Evolutionary conservation across 2,113 vertebrate species (phyloP).

Genomic region (Camelus bactrianus): DNA sequence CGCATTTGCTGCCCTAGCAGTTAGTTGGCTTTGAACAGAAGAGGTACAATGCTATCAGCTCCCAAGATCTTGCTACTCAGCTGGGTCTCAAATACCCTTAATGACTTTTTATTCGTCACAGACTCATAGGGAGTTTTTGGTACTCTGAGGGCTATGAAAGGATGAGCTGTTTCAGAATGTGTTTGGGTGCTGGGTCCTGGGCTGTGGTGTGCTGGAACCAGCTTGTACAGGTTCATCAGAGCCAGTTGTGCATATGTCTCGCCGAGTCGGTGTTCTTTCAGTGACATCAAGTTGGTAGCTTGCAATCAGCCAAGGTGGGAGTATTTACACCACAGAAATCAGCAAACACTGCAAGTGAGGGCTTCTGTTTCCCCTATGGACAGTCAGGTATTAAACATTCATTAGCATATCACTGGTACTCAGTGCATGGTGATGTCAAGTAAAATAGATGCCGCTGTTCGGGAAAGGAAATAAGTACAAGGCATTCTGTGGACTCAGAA

Average conservation of each 20-base stretch:
- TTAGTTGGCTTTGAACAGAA: slow-evolving; percentile 32
- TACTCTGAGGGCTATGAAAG: slow-evolving; percentile 20
- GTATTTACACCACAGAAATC: slow-evolving; percentile 38
- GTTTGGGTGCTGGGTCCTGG: not conserved
- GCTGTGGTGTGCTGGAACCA: not conserved
- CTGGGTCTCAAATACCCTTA: not conserved
- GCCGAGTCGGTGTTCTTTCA: not conserved
- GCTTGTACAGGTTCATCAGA: not conserved
- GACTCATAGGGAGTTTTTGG: not conserved
- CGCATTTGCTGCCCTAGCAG: not conserved
- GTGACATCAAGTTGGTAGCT: not conserved
- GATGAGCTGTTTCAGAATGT: not conserved
- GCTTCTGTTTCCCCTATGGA: not conserved
- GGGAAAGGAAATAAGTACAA: slow-evolving; percentile 22
- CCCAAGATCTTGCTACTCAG: slow-evolving; percentile 8
- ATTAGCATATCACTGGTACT: not conserved
- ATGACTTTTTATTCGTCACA: slow-evolving; percentile 46
- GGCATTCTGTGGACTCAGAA: not conserved
- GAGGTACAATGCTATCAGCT: slow-evolving; percentile 32
- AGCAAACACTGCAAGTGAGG: slow-evolving; percentile 2
- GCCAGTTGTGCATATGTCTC: not conserved
- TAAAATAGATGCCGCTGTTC: slow-evolving; percentile 50
- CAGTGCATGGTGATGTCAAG: not conserved
- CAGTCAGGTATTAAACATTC: not conserved
- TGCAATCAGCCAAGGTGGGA: not conserved